A percentile compares a stretch with the other conserved stretches of the same genome.
phyloP scores from a whole-genome alignment of 2,888 invertebrate species.

The Folsomia candida region DNA sequence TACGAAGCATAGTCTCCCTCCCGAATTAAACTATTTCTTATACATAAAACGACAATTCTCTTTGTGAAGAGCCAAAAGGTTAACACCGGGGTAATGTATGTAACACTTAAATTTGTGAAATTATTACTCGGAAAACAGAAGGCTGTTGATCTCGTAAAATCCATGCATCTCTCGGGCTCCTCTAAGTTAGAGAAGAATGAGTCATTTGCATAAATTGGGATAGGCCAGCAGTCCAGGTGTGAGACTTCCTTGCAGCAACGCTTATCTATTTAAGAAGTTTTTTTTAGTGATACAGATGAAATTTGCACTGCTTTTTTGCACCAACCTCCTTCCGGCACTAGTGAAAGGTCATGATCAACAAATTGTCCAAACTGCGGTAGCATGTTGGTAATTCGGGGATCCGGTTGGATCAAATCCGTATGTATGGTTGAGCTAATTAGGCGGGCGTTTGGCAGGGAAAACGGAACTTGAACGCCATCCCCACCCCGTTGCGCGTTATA shows the following conservation, averaged over 20 bases:
- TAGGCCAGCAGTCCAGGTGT: conserved; percentile 38
- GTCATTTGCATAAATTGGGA: conserved; percentile 35
- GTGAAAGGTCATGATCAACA: conserved; percentile 43
- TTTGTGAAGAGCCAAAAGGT: too few species aligned
- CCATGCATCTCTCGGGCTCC: conserved; percentile 36
- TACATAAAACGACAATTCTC: too few species aligned
- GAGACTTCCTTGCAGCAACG: conserved; percentile 17
- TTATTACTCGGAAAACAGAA: conserved; percentile 44
- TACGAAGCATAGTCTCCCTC: too few species aligned
- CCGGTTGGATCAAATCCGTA: conserved; percentile 23
- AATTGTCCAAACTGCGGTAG: conserved; percentile 39
- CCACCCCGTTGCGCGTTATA: conserved; percentile 36
- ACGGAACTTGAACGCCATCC: background rate
- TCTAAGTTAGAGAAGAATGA: conserved; percentile 27
- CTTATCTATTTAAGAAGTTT: conserved; percentile 28
- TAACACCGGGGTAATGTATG: too few species aligned
- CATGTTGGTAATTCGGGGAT: conserved; percentile 25
- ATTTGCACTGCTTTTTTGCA: too few species aligned
- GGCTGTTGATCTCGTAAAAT: conserved; percentile 42
- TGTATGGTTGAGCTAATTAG: conserved; percentile 27
- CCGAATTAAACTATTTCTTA: too few species aligned
- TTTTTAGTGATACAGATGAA: background rate
- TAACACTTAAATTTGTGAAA: too few species aligned
- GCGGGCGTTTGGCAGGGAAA: conserved; percentile 27
- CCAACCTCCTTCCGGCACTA: conserved; percentile 11